Conservation (phyloP, 2,113 vertebrate species). For the Chrysochloris asiatica region DNA sequence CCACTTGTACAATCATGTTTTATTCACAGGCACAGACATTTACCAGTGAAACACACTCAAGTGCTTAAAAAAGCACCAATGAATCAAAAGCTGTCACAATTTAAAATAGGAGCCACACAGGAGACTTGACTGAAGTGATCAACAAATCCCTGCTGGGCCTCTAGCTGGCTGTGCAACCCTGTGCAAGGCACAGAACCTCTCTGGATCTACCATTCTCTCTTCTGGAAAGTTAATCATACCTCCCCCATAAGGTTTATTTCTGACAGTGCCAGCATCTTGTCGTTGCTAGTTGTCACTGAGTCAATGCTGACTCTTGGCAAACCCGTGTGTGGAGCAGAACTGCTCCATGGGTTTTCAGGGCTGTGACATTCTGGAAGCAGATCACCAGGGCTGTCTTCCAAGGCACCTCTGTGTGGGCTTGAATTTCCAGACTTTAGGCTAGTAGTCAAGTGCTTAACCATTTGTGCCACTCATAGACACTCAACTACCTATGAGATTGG, state of each 20-base stretch:
- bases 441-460: neutral
- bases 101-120: neutral
- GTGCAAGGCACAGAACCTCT: neutral
- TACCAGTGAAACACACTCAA: constrained; percentile 14
- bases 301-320: neutral
- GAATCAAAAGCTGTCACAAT: neutral
- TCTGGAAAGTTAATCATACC: neutral
- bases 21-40: constrained; percentile 4
- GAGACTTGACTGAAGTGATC: neutral
- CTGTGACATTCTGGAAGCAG: neutral
- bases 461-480: neutral
- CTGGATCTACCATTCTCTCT: neutral
- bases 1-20: neutral
- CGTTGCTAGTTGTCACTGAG: neutral
- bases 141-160: neutral
- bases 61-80: constrained; percentile 14
- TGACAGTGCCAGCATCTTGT: neutral
- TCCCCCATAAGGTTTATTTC: neutral
- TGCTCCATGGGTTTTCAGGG: neutral
- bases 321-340: neutral
- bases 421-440: neutral
- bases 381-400: neutral
- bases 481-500: neutral
- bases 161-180: neutral
- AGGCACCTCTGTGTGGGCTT: neutral